Percentiles rank a stretch among this genome's conserved stretches.
Evolutionary conservation across 64 coral and sea anemone genomes (phyloP).

Genomic region (Pocillopora damicornis): DNA sequence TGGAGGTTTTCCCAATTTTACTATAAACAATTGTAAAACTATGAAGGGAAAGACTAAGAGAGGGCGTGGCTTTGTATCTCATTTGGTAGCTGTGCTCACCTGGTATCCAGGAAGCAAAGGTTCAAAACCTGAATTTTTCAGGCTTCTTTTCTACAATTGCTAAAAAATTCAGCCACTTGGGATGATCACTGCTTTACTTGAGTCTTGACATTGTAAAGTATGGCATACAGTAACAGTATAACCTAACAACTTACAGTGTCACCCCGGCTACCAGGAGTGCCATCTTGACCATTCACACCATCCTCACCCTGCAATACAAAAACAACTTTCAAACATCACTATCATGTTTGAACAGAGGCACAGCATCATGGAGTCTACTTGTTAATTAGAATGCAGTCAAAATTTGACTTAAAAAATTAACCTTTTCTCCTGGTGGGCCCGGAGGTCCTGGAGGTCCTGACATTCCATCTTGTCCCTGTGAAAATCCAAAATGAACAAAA

Average conservation of each 20-base stretch:
- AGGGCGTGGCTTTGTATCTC: too few relatives aligned
- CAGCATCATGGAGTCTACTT: background rate
- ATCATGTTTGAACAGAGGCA: too few relatives aligned
- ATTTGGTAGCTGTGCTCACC: too few relatives aligned
- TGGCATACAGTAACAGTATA: background rate
- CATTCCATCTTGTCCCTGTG: conserved; percentile 51
- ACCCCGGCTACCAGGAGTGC: conserved; percentile 38
- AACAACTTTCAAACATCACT: background rate
- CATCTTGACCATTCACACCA: conserved; percentile 29
- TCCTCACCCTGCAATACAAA: conserved; percentile 43
- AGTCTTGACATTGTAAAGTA: background rate
- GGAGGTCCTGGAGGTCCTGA: conserved; percentile 30
- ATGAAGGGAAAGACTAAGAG: too few relatives aligned
- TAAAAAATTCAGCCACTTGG: background rate
- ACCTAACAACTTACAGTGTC: conserved; percentile 40
- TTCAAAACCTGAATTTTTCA: too few relatives aligned
- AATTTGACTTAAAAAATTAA: background rate
- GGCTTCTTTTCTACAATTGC: background rate
- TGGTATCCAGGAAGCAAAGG: too few relatives aligned
- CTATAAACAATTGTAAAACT: too few relatives aligned
- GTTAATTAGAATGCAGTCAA: background rate
- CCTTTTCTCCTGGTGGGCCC: conserved; percentile 59
- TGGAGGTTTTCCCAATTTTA: too few relatives aligned
- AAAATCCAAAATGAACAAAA: background rate
- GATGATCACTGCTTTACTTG: background rate